Evolutionary conservation across 2,113 vertebrate species (phyloP).

Genomic region (Entelurus aequoreus): DNA sequence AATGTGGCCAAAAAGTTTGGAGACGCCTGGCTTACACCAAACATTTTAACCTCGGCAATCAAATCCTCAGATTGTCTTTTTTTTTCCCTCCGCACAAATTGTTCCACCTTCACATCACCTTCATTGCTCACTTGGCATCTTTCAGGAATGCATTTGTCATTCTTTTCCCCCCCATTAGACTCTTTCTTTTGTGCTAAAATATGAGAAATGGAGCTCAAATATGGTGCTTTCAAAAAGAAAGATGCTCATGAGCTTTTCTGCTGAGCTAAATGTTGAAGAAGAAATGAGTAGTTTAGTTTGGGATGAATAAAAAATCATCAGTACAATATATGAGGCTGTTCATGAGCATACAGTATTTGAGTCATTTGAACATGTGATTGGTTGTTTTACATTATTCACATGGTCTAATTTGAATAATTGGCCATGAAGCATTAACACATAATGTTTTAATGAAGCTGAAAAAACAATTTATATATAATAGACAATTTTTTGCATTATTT

Average conservation of each 20-base stretch:
- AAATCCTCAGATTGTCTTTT: slow-evolving; percentile 9
- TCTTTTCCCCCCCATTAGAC: slow-evolving; percentile 22
- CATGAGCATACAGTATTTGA: too few species aligned
- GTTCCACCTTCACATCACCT: slow-evolving; percentile 1
- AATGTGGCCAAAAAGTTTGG: background rate
- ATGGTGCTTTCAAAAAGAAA: background rate
- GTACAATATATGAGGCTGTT: too few species aligned
- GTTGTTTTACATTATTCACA: too few species aligned
- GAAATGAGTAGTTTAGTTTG: background rate
- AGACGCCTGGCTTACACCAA: background rate
- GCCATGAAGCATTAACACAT: too few species aligned
- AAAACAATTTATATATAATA: too few species aligned
- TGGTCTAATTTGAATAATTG: too few species aligned
- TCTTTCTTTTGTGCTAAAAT: slow-evolving; percentile 16
- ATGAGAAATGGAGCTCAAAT: background rate
- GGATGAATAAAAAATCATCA: too few species aligned
- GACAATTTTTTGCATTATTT: too few species aligned
- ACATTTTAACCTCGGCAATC: slow-evolving; percentile 15
- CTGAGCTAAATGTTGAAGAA: background rate
- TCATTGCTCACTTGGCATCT: background rate
- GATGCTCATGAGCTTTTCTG: background rate
- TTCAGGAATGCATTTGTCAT: background rate
- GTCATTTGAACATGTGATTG: too few species aligned
- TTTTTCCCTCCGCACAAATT: background rate
- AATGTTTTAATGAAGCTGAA: too few species aligned